Evolutionary conservation across 2,888 invertebrate genomes (phyloP), one percentile per base, ranked within the genome.

Genomic region (Pseudococcus viburni): DNA sequence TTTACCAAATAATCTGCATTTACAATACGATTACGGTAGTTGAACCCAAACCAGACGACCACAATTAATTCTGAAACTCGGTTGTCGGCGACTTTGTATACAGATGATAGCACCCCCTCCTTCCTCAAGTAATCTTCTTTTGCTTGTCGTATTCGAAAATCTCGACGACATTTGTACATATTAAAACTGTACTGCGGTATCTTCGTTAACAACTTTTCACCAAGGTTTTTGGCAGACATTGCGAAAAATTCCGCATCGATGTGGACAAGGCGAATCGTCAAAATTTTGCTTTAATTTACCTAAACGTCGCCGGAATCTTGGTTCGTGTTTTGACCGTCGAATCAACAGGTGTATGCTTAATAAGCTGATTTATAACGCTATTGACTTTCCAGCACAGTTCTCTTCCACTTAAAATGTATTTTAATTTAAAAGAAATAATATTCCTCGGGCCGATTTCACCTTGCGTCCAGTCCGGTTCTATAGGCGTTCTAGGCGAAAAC

Each of bases 371-470:
- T 33, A 73, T 73, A 73, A 73, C 73, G 33, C 73, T 73, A 73
- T 73, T 19, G 73, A 33, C 73, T 73, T 73, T 73, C 73, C 33
- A 33, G 6, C 73, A 64, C 9, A 11, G 55, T n/a, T 55, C 55
- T 64, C 64, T 64, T 64, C 64, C 11, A 64, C 19, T 64, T 64
- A 64, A 7, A 64, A 64, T 64, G 64, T 64, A 33, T 73, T 73
- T 73, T 19, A 19, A 33, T 73, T 73, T 15, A 73, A 33, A 73
- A 73, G 33, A 73, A 73, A 33, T 73, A 33, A 68, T 64, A 64
- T 64, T 33, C 73, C 33, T 33, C 73, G 73, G 73, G 73, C 73
- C 73, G 73, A 73, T 73, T 73, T 73, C 73, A 73, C 73, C 73
- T 73, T 73, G 73, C 73, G 73, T 73, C 7, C 33, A 33, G 73